A percentile compares a stretch with the other conserved stretches of the same genome.
Conservation (phyloP, 2,888 invertebrate species). For the Sesia bembeciformis region DNA sequence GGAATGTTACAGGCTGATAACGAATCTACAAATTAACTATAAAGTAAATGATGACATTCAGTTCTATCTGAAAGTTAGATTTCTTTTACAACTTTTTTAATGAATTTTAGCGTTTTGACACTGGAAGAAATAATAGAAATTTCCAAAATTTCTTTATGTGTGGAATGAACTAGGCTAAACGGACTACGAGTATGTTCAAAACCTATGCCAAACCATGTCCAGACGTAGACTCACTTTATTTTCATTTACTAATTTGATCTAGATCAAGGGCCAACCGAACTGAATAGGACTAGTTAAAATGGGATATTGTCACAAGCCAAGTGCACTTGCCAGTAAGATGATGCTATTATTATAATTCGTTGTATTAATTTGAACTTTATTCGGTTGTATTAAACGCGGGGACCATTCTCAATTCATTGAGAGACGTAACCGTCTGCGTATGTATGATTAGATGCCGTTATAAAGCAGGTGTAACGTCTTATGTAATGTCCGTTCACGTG, state of each 20-base stretch:
- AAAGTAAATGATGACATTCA: too few species aligned
- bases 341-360: conserved; percentile 49
- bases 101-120: too few species aligned
- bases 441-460: conserved; percentile 2
- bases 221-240: neutral
- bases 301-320: conserved; percentile 59
- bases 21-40: too few species aligned
- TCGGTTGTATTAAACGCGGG: neutral
- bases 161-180: too few species aligned
- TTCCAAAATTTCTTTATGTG: too few species aligned
- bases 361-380: conserved; percentile 32
- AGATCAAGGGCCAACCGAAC: conserved; percentile 59
- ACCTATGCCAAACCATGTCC: neutral
- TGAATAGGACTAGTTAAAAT: conserved; percentile 44
- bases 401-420: conserved; percentile 2
- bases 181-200: too few species aligned
- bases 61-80: too few species aligned
- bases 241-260: conserved; percentile 20
- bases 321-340: conserved; percentile 49
- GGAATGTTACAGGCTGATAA: too few species aligned
- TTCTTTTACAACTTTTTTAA: too few species aligned
- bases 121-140: too few species aligned
- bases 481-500: conserved; percentile 20
- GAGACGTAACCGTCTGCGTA: conserved; percentile 1
- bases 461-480: conserved; percentile 7